phyloP scores from a whole-genome alignment of 1,140 invertebrate genomes.

The Ceratosolen fusciceps region DNA sequence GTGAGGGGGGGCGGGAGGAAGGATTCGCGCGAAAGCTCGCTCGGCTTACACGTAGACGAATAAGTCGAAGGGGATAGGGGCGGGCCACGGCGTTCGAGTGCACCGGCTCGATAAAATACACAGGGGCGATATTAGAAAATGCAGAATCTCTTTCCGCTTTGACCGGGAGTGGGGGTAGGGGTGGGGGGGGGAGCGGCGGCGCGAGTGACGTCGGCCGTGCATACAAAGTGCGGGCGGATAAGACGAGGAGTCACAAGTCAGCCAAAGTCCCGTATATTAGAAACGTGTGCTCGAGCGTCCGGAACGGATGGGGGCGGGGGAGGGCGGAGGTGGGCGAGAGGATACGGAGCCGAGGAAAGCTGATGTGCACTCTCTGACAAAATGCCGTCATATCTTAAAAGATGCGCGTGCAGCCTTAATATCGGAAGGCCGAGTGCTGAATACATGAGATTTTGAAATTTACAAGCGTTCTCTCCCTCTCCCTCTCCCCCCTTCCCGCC shows the following conservation, averaged over 20 bases:
- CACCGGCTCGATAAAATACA: slow-evolving; percentile 11
- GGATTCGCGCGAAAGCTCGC: neutral
- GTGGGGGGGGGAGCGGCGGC: neutral
- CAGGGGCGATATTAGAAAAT: slow-evolving; percentile 15
- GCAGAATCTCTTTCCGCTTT: slow-evolving; percentile 5
- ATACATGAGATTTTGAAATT: too few relatives aligned
- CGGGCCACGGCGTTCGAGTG: neutral
- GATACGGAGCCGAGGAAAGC: neutral
- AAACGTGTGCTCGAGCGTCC: neutral
- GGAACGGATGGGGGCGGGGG: too few relatives aligned
- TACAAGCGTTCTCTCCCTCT: too few relatives aligned
- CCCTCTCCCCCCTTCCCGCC: too few relatives aligned
- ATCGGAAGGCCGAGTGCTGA: neutral
- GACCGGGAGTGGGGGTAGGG: neutral
- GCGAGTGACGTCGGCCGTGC: neutral
- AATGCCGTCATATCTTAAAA: neutral
- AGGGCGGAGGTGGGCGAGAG: neutral
- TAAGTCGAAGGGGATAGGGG: neutral
- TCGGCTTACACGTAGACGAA: neutral
- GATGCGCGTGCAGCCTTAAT: neutral
- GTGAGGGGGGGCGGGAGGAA: neutral
- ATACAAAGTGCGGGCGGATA: neutral
- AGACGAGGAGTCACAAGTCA: slow-evolving; percentile 15
- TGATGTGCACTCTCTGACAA: neutral
- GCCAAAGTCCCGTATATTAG: slow-evolving; percentile 15